Evolutionary conservation across 2,888 invertebrate genomes (phyloP).

Genomic region (Dolichomitus sp.): DNA sequence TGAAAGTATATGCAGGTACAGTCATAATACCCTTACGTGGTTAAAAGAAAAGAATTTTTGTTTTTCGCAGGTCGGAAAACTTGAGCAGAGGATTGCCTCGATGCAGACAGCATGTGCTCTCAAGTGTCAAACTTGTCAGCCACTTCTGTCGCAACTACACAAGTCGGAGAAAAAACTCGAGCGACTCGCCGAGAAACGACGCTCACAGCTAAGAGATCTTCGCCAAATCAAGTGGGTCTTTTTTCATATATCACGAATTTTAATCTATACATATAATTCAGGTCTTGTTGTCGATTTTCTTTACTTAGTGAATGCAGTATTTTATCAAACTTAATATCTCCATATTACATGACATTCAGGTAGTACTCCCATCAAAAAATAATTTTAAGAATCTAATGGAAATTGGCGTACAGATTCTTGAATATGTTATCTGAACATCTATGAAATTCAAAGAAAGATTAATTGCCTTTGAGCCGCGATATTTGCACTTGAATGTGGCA

Average conservation of each 20-base stretch:
- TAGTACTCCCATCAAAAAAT: too few species aligned
- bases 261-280: neutral
- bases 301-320: neutral
- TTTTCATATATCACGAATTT: neutral
- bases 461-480: too few species aligned
- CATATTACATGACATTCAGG: too few species aligned
- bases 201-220: conserved; percentile 91
- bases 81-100: conserved; percentile 90
- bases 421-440: too few species aligned
- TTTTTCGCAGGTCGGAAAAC: conserved; percentile 89
- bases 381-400: too few species aligned
- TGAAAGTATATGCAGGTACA: neutral
- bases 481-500: too few species aligned
- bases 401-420: too few species aligned
- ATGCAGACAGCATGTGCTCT: conserved; percentile 91
- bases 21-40: neutral
- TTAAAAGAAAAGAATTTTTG: neutral
- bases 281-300: neutral
- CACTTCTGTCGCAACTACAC: conserved; percentile 89
- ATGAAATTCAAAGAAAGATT: too few species aligned
- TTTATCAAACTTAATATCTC: too few species aligned
- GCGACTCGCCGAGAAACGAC: conserved; percentile 89
- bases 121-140: conserved; percentile 90
- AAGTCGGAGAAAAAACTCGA: conserved; percentile 89
- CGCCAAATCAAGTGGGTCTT: conserved; percentile 92